Base-by-base conservation (phyloP, 1,140 invertebrate genomes). In the Heliconius congener region DNA sequence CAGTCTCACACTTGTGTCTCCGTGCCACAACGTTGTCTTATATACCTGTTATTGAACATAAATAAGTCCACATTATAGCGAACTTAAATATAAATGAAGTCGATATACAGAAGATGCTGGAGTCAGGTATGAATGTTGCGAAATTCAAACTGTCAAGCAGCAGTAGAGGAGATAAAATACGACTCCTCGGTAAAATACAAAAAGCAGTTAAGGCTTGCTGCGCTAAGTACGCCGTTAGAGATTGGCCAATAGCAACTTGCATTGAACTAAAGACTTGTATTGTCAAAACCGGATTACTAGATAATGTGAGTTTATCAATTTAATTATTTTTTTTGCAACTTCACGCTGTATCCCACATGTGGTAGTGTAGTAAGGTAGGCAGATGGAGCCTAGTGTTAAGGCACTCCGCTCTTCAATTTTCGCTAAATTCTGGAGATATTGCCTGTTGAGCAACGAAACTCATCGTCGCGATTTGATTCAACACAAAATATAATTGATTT, bases 171-270 rank as follows among this genome's bases (percentile, higher is more conserved):
- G 87, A 91, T 27, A 87, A 85, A 74, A 82, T 88, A 23, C 76
- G 79, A 39, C 70, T 93, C 3, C 77, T 93, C 4, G 83, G 77
- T 0, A 89, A 87, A 81, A 75, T 91, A 18, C 82, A 88, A 52
- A 86, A 87, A 52, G 89, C 90, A 8, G 81, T 84, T 9, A 9
- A n/a, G 8, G 76, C 73, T 8, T 87, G 88, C 19, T 87, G 86
- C 52, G 55, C 70, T 30, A 93, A 91, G 80, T 82, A 87, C 71
- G 84, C 81, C 9, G 71, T 89, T 11, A 71, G 37, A 6, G 83
- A 89, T 16, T 91, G 88, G 86, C 91, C 90, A 19, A 77, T 89
- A 11, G 87, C 88, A 37, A 87, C 89, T 2, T 90, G 89, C 79
- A 70, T 90, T 30, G 86, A 87, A 57, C 52, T 93, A 13, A 91